These are phyloP conservation scores for Parazoanthus atlanticus DNA, from an alignment of 92 coral and sea anemone genomes.

Conservation along the genomic window DNA sequence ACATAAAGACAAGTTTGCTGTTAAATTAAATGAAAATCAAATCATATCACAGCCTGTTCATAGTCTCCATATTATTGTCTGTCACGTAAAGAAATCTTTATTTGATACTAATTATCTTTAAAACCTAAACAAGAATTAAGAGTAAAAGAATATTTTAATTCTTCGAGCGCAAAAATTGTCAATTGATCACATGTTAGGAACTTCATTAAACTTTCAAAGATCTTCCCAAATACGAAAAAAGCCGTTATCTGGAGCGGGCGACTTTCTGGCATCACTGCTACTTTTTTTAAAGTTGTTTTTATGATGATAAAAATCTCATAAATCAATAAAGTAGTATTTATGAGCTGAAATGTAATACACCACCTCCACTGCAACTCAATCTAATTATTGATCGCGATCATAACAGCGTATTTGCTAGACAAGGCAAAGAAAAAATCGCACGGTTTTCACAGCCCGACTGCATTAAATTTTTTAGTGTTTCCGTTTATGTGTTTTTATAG, in stretches of 20 bases:
- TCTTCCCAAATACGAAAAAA: neutral
- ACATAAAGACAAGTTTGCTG: neutral
- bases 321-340: constrained; percentile 4
- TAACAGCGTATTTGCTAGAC: neutral
- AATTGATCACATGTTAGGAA: neutral
- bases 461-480: neutral
- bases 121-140: neutral
- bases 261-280: constrained; percentile 22
- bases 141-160: neutral
- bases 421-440: neutral
- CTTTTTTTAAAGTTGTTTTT: neutral
- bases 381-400: neutral
- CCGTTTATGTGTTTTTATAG: neutral
- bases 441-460: neutral
- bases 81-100: neutral
- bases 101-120: constrained; percentile 10
- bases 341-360: neutral
- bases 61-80: neutral
- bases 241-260: neutral
- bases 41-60: neutral
- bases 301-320: constrained; percentile 15
- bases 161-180: neutral
- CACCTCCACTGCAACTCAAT: neutral
- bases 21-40: neutral
- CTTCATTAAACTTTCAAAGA: constrained; percentile 32